Evolutionary conservation across 2,888 invertebrate species (phyloP), one percentile per base, ranked within the genome.

Genomic region (Ormyrus pomaceus): DNA sequence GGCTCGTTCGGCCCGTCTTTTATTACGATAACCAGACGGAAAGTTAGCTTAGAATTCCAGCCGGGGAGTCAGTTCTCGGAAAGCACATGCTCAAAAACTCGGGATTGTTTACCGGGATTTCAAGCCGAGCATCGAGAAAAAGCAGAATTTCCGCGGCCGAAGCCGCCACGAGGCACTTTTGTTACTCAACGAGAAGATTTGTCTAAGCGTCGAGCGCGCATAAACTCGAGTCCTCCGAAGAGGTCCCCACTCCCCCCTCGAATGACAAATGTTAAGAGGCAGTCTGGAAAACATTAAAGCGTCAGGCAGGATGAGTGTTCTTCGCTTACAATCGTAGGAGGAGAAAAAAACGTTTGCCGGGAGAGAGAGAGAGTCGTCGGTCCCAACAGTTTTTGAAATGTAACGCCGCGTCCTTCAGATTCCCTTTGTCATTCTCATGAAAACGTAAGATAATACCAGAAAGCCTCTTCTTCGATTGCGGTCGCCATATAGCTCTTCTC

Each of bases 211-310:
- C 65, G 56, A 59, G 53, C 10, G 10, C 53, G 11, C 9, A 58
- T 65, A 72, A 70, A 80, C 70, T 66, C 46, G 64, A 64, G 77
- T 65, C 53, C 65, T 72, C 75, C 19, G 55, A 76, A 79, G 79
- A 72, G 78, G 59, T 62, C 62, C 56, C 73, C 51, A 9, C 61
- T 19, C 53, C 19, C 61, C 50, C 59, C 72, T 77, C 68, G 53
- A 71, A 80, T 80, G 82, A 82, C 82, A 82, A 80, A 80, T 80
- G 75, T 74, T 64, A 62, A 80, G 74, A 80, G 79, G 74, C 65
- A 80, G 79, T 74, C 82, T 82, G 82, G 80, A 77, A 80, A 82
- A 82, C 77, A 80, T 82, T 82, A 80, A 77, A 80, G 66, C 77
- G 65, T 66, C 65, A 59, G 34, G 34, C 62, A 66, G 66, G 71